These are phyloP conservation scores for Melanaphis sacchari DNA, from an alignment of 1,140 invertebrate genomes.

Conservation along the genomic window DNA sequence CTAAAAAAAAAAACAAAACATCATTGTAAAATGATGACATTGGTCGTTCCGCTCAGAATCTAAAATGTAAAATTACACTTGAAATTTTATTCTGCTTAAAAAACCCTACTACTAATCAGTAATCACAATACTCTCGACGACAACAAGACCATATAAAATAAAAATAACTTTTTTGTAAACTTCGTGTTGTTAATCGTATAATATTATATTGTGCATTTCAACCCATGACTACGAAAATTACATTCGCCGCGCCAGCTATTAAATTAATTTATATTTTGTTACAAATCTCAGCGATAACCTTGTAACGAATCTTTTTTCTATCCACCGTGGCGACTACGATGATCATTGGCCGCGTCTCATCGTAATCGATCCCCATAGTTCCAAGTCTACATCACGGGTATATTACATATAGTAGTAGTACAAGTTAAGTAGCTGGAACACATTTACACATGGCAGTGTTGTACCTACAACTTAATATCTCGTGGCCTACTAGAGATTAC, in stretches of 20 bases:
- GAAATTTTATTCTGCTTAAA: background rate
- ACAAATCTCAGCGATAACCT: background rate
- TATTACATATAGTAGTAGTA: background rate
- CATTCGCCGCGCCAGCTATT: too few relatives aligned
- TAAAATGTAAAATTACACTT: background rate
- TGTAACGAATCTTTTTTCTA: slow-evolving; percentile 11
- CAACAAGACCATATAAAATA: background rate
- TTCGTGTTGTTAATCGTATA: background rate
- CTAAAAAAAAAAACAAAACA: background rate
- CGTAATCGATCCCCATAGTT: background rate
- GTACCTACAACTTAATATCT: too few relatives aligned
- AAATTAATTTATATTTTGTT: background rate
- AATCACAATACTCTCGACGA: too few relatives aligned
- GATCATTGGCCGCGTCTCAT: background rate
- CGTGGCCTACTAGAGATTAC: background rate
- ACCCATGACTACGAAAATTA: background rate
- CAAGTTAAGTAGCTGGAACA: background rate
- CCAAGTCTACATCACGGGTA: background rate
- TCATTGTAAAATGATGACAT: background rate
- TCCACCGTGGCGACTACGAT: background rate
- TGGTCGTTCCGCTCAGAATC: too few relatives aligned
- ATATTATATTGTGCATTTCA: background rate
- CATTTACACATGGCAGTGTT: background rate
- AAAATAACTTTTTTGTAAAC: background rate
- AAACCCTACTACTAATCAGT: background rate